Conservation (phyloP, 2,113 vertebrate genomes). For the Ameiurus melas region DNA sequence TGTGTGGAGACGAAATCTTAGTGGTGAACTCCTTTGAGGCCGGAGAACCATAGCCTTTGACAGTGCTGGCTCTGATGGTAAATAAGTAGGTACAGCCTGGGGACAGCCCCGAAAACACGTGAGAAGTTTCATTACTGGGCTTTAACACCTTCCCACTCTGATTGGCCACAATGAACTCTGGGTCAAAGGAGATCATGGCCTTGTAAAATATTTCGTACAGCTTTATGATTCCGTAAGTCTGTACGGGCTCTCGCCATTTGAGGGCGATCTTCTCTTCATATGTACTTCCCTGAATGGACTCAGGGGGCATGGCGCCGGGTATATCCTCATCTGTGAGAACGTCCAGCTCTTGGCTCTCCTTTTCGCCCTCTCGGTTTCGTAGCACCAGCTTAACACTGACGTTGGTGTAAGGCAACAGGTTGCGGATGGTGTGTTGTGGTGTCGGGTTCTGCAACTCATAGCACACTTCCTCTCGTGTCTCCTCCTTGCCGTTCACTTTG, state of each 20-base stretch:
- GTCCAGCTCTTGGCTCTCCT: constrained; percentile 86
- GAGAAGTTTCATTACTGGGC: constrained; percentile 90
- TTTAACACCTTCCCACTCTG: constrained; percentile 94
- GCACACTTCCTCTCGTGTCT: constrained; percentile 86
- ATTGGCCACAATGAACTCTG: constrained; percentile 93
- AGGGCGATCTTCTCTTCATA: constrained; percentile 95
- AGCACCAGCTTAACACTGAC: constrained; percentile 89
- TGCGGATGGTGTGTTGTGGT: constrained; percentile 85
- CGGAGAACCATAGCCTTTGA: constrained; percentile 92
- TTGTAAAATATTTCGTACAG: constrained; percentile 97
- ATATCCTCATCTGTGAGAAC: constrained; percentile 94
- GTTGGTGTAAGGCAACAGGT: constrained; percentile 90
- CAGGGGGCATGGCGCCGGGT: constrained; percentile 86
- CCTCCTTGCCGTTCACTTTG: constrained; percentile 79
- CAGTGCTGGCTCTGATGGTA: constrained; percentile 91
- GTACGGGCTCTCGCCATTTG: constrained; percentile 88
- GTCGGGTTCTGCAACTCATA: constrained; percentile 78
- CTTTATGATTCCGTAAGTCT: constrained; percentile 91
- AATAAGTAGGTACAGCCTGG: constrained; percentile 97
- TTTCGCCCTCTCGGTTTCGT: constrained; percentile 87
- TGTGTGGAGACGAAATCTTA: constrained; percentile 95
- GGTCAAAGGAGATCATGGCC: constrained; percentile 96
- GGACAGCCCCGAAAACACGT: constrained; percentile 85
- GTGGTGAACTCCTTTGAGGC: constrained; percentile 91
- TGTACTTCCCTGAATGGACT: constrained; percentile 89